These are phyloP conservation scores for Sula dactylatra DNA, from an alignment of 2,113 vertebrate genomes.

Conservation along the genomic window DNA sequence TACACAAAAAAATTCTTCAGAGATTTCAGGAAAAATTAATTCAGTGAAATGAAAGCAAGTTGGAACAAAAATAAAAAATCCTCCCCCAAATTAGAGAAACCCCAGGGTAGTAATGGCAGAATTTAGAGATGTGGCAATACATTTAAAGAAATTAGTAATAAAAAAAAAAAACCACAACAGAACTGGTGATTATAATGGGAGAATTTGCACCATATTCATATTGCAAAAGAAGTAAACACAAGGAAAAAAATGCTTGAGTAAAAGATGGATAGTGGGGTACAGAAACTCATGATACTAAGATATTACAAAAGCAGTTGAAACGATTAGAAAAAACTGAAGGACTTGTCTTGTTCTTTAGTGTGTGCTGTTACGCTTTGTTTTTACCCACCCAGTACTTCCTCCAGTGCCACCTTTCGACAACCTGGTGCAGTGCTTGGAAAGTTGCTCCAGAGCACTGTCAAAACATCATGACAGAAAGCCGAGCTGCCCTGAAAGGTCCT, in stretches of 20 bases:
- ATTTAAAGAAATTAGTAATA: not conserved
- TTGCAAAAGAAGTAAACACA: not conserved
- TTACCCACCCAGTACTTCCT: not conserved
- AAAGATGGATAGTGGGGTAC: not conserved
- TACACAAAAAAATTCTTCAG: not conserved
- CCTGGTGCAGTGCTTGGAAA: not conserved
- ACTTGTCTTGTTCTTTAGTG: not conserved
- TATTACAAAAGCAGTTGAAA: not conserved
- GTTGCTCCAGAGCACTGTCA: accelerated
- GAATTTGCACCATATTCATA: not conserved
- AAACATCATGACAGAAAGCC: not conserved
- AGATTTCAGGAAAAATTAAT: not conserved
- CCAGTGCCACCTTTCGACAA: not conserved
- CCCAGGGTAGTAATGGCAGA: not conserved
- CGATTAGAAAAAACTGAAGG: not conserved
- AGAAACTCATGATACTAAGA: not conserved
- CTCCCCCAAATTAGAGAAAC: not conserved
- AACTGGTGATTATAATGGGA: not conserved
- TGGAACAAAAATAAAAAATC: not conserved
- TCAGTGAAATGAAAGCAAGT: not conserved
- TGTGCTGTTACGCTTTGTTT: too few relatives aligned
- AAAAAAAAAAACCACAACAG: not conserved
- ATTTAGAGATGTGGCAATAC: not conserved
- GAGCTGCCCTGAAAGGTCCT: not conserved
- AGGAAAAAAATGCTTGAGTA: not conserved